These are phyloP conservation scores for Cybosia mesomella DNA, from an alignment of 2,888 invertebrate species.

Conservation along the genomic window DNA sequence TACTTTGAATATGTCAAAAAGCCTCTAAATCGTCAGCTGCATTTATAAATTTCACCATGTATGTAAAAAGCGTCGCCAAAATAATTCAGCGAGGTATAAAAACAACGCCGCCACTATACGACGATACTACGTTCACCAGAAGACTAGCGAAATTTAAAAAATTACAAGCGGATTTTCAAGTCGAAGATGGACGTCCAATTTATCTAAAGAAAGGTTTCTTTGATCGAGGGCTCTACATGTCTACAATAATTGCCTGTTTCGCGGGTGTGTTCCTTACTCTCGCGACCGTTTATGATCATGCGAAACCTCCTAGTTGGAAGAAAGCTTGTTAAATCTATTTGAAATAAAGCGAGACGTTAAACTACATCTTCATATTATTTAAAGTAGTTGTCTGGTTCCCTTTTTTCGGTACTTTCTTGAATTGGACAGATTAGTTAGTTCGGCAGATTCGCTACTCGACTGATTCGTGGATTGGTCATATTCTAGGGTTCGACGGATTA, in stretches of 20 bases:
- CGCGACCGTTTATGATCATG: constrained; percentile 52
- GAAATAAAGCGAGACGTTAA: constrained; percentile 8
- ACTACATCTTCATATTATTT: background rate
- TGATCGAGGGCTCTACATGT: constrained; percentile 55
- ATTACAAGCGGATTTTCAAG: constrained; percentile 58
- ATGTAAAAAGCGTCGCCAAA: background rate
- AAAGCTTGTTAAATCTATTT: constrained; percentile 14
- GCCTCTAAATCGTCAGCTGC: background rate
- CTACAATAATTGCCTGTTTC: constrained; percentile 44
- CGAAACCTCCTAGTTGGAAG: constrained; percentile 62
- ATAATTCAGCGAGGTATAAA: constrained; percentile 35
- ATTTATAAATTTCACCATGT: constrained; percentile 2
- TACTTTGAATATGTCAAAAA: background rate
- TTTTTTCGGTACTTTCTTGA: too few relatives aligned
- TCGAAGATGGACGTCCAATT: constrained; percentile 59
- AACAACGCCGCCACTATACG: constrained; percentile 30
- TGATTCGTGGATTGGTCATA: too few relatives aligned
- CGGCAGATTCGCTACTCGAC: too few relatives aligned
- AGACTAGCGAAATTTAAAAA: constrained; percentile 50
- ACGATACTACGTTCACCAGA: constrained; percentile 6
- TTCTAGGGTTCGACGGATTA: too few relatives aligned
- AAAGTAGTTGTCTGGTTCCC: too few relatives aligned
- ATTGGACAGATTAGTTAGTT: too few relatives aligned
- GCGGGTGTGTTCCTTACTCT: constrained; percentile 41
- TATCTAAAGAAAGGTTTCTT: constrained; percentile 55